Percentiles rank a stretch among this genome's conserved stretches.
Conservation (phyloP, 2,888 invertebrate species). For the Eristalis pertinax region DNA sequence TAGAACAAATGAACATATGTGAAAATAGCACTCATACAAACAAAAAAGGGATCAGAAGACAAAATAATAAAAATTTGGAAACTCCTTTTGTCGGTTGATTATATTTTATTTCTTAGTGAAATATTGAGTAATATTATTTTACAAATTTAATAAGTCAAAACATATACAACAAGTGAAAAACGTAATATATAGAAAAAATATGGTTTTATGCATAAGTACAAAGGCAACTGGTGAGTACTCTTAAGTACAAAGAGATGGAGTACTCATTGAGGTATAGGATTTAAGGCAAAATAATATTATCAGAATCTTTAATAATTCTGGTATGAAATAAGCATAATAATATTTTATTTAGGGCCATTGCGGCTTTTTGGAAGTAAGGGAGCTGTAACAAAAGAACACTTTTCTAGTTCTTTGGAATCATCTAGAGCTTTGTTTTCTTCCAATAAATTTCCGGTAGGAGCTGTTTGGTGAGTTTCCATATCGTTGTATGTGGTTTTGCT, state of each 20-base stretch:
- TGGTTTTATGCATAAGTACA: too few relatives aligned
- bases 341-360: neutral
- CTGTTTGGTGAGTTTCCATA: slow-evolving; percentile 8
- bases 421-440: neutral
- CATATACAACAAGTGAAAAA: neutral
- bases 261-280: neutral
- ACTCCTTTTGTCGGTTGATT: neutral
- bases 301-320: neutral
- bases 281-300: neutral
- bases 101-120: neutral
- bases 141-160: neutral
- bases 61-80: too few relatives aligned
- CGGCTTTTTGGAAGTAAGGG: slow-evolving; percentile 39
- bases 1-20: too few relatives aligned
- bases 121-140: neutral
- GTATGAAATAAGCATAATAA: neutral
- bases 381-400: slow-evolving; percentile 27
- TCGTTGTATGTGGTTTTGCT: neutral
- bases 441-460: slow-evolving; percentile 4
- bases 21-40: too few relatives aligned
- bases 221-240: too few relatives aligned
- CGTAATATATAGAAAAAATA: neutral
- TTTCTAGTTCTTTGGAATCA: slow-evolving; percentile 27
- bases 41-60: too few relatives aligned
- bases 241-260: neutral